Base-by-base conservation (phyloP, 2,888 invertebrate genomes). In the Troilus luridus region DNA sequence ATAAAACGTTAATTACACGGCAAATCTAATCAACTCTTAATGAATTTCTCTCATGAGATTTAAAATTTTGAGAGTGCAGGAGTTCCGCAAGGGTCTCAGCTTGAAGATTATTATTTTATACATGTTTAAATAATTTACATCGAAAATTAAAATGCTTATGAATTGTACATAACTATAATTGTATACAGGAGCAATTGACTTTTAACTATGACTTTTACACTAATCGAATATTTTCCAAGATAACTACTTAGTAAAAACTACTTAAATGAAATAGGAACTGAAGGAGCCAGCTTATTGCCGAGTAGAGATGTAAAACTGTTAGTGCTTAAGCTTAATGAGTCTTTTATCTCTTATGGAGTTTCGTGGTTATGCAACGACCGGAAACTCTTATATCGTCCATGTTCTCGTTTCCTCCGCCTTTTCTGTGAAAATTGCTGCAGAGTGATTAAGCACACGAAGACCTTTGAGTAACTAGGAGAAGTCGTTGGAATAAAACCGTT, bases 381-480 rank as follows among this genome's bases (percentile, higher is more conserved):
- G 62, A 64, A 64, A 64, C 62, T 64, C 62, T 64, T 64, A 64
- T 64, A 64, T 64, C 62, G 21, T n/a, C 62, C n/a, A 64, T 64
- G 62, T 64, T 21, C 62, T 64, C 21, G 62, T 64, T 64, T 8
- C 62, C 62, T 17, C n/a, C 21, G 62, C 21, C 62, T 21, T 64
- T 64, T 64, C 11, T 6, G 62, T 64, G 21, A 64, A 64, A 64
- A 64, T 64, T 64, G 10, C 62, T 64, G 21, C 62, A 8, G 8
- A n/a, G 62, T 64, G 62, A 64, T 64, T 64, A 64, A 11, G n/a
- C 62, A 64, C 62, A 64, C 62, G 62, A 64, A 64, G 21, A 64
- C 62, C 10, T 21, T n/a, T 64, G 14, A n/a, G 62, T 21, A 21
- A 64, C 62, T 64, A 64, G 21, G 10, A 64, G n/a, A 21, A 64